A percentile compares a stretch with the other conserved stretches of the same genome.
These are phyloP conservation scores for Agelaius phoeniceus DNA, from an alignment of 2,113 vertebrate species.

Conservation along the genomic window DNA sequence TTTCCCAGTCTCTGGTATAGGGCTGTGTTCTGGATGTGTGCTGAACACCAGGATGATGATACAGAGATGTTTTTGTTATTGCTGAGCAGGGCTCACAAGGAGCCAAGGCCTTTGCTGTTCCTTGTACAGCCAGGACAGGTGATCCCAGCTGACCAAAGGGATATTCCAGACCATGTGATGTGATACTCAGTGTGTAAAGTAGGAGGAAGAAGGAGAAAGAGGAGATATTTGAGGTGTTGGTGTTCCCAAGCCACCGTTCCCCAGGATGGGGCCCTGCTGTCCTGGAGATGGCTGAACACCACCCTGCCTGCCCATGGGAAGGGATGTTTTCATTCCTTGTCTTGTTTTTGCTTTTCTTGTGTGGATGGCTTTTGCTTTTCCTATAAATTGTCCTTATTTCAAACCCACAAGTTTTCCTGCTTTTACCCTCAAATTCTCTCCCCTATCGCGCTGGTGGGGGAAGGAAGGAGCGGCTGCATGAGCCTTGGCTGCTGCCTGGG, in stretches of 20 bases:
- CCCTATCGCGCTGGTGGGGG: accelerated
- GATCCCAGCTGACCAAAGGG: neutral
- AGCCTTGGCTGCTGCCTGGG: no score
- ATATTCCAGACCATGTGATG: neutral
- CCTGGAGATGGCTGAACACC: neutral
- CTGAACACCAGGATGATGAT: neutral
- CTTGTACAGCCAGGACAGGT: neutral
- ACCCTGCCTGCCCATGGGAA: neutral
- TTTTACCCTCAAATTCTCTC: neutral
- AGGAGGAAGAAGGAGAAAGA: neutral
- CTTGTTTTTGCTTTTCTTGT: neutral
- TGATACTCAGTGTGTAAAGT: neutral
- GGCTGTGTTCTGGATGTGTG: neutral
- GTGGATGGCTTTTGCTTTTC: neutral
- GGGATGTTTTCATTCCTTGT: neutral
- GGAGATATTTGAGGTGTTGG: neutral
- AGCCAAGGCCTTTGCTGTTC: neutral
- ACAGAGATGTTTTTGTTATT: neutral
- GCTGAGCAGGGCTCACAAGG: neutral
- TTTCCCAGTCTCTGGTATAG: neutral
- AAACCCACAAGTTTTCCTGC: neutral
- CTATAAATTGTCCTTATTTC: neutral
- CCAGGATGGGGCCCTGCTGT: neutral
- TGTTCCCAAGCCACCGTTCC: neutral
- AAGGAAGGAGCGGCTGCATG: accelerated